A percentile compares a stretch with the other conserved stretches of the same genome.
phyloP scores from a whole-genome alignment of 53 echinoderm and acorn worm genomes.

The Patiria pectinifera region DNA sequence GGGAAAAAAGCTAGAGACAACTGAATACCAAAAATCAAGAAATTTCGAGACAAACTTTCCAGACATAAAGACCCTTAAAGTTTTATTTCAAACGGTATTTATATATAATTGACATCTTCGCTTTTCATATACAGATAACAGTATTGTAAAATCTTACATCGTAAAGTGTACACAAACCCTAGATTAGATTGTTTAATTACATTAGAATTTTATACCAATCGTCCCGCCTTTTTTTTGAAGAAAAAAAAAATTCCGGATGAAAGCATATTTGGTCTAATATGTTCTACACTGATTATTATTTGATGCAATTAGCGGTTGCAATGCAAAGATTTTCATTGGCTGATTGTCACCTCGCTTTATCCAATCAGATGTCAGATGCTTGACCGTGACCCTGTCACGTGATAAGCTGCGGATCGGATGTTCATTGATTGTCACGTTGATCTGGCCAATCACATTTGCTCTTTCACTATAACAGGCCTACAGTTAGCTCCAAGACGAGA shows the following conservation, averaged over 20 bases:
- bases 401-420: background rate
- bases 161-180: conserved; percentile 38
- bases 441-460: background rate
- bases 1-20: too few species aligned
- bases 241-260: background rate
- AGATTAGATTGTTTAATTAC: background rate
- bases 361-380: background rate
- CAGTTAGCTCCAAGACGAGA: background rate
- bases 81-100: conserved; percentile 77
- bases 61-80: conserved; percentile 68
- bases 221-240: background rate
- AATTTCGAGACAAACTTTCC: background rate
- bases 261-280: background rate
- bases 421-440: background rate
- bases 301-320: background rate
- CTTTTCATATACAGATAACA: conserved; percentile 52
- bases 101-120: conserved; percentile 64
- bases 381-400: background rate
- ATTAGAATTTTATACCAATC: background rate
- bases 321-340: background rate
- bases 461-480: background rate
- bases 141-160: conserved; percentile 47
- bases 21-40: too few species aligned
- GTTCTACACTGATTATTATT: background rate
- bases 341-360: background rate